Evolutionary conservation across 2,113 vertebrate species (phyloP), one percentile per base, ranked within the genome.

Genomic region (Toxotes chatareus): DNA sequence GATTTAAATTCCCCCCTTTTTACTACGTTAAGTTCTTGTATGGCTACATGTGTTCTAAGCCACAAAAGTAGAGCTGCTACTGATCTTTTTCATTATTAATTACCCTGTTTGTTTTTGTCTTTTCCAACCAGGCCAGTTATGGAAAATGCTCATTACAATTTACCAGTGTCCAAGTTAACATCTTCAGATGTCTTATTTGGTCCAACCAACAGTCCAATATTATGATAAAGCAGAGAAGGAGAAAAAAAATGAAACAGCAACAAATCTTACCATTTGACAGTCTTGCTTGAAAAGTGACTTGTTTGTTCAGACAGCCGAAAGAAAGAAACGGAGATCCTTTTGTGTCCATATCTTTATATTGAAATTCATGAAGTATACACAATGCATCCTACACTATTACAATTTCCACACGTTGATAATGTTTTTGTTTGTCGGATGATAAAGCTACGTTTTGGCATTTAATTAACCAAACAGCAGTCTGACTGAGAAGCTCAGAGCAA

Each of bases 291-390:
- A 1, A 38, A 36, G 12, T 38, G 7, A 34, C 6, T 40, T 23
- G 38, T 46, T 47, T 46, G 7, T 53, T 21, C 16, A 55, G 32
- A 34, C 27, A 21, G 9, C 6, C 27, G 6, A 40, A 69, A 34
- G 17, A 71, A 55, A 16, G n/a, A 73, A 65, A 71, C 47, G 4
- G 23, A 61, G 27, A 61, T 31, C 1, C 60, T 63, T 42, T 75
- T 77, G 82, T 93, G 91, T 93, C 83, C 76, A 92, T 88, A 92
- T 80, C 86, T 95, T 98, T 98, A 98, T 99, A 97, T 96, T 97
- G 96, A 96, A 97, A 92, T 95, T 94, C 94, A 95, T 97, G 94
- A 96, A 95, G 96, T 96, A 94, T 97, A 98, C 97, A 98, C 96
- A 97, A 95, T 95, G 96, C 94, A 95, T 94, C 89, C 96, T 97